phyloP scores from a whole-genome alignment of 1,140 invertebrate genomes.

The Drosophila pandora region DNA sequence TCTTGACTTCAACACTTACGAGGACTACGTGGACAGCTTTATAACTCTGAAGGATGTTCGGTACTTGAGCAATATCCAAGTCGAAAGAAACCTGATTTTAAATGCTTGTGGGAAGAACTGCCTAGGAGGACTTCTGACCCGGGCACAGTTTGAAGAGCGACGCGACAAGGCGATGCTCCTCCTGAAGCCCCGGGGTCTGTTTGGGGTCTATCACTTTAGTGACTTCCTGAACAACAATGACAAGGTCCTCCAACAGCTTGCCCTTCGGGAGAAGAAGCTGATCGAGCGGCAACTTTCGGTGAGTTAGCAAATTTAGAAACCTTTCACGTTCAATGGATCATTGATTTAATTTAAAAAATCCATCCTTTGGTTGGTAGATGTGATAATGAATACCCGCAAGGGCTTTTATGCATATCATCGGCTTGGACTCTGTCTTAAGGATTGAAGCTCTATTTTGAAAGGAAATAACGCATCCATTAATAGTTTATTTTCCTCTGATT shows the following conservation, averaged over 20 bases:
- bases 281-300: conserved; percentile 46
- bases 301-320: background rate
- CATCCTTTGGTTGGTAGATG: too few species aligned
- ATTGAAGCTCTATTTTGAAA: too few species aligned
- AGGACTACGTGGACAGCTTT: conserved; percentile 51
- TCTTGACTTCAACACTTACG: conserved; percentile 18
- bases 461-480: too few species aligned
- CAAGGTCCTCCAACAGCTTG: conserved; percentile 41
- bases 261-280: conserved; percentile 33
- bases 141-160: conserved; percentile 19
- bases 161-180: conserved; percentile 1
- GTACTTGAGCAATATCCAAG: conserved; percentile 28
- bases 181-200: conserved; percentile 5
- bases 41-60: conserved; percentile 33
- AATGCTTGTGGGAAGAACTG: conserved; percentile 31
- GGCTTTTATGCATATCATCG: too few species aligned
- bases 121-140: conserved; percentile 37
- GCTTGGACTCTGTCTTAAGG: too few species aligned
- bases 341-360: too few species aligned
- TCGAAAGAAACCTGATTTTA: conserved; percentile 29
- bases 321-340: too few species aligned
- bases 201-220: conserved; percentile 15
- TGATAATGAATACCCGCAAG: too few species aligned
- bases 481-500: background rate
- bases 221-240: conserved; percentile 17